Evolutionary conservation across 1,140 invertebrate genomes (phyloP).

Genomic region (Procambarus virginalis): DNA sequence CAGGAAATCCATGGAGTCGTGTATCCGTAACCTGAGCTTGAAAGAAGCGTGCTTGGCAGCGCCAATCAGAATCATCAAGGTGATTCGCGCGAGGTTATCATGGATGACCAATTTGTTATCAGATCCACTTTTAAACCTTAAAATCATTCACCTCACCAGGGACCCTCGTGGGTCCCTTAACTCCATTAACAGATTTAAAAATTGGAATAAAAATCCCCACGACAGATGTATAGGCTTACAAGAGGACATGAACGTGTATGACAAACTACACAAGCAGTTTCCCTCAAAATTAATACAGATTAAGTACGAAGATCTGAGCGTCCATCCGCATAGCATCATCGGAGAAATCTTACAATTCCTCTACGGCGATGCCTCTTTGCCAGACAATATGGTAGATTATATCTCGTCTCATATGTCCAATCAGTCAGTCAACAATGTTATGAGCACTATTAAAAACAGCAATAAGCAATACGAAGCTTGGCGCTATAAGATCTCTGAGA

Average conservation of each 20-base stretch:
- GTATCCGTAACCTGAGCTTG: background rate
- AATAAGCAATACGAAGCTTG: slow-evolving; percentile 29
- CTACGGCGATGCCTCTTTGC: background rate
- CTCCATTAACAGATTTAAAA: slow-evolving; percentile 23
- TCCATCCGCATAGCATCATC: background rate
- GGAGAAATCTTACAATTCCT: slow-evolving; percentile 26
- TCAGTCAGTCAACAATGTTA: background rate
- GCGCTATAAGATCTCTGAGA: slow-evolving; percentile 27
- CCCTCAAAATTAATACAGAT: slow-evolving; percentile 27
- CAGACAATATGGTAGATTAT: background rate
- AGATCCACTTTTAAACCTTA: slow-evolving; percentile 27
- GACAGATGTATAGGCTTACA: slow-evolving; percentile 9
- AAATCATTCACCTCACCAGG: slow-evolving; percentile 39
- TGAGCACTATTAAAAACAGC: slow-evolving; percentile 46
- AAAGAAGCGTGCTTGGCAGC: background rate
- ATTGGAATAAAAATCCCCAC: slow-evolving; percentile 26
- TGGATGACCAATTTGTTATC: background rate
- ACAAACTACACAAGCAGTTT: background rate
- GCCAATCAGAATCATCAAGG: slow-evolving; percentile 26
- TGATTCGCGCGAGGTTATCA: slow-evolving; percentile 15
- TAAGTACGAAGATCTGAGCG: slow-evolving; percentile 33
- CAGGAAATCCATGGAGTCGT: background rate
- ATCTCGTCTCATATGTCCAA: slow-evolving; percentile 21
- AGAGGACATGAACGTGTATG: slow-evolving; percentile 29
- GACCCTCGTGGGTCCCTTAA: slow-evolving; percentile 39